These are phyloP conservation scores for Harpagus bidentatus DNA, from an alignment of 2,113 vertebrate species.

Conservation along the genomic window DNA sequence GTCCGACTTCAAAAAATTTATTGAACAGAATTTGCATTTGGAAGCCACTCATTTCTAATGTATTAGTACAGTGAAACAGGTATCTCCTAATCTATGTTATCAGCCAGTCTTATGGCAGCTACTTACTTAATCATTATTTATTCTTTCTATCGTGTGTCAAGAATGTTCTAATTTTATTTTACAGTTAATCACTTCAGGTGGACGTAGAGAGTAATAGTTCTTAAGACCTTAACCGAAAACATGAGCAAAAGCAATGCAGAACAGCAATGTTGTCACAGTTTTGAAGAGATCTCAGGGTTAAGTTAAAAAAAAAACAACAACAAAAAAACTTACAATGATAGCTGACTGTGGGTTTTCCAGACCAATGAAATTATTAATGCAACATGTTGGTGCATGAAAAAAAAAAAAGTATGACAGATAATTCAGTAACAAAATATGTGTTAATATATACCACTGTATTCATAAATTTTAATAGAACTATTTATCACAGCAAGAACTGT, in stretches of 20 bases:
- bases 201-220: background rate
- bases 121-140: background rate
- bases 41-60: background rate
- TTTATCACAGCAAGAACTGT: slow-evolving; percentile 68
- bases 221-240: background rate
- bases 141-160: background rate
- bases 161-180: background rate
- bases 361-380: slow-evolving; percentile 9
- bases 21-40: background rate
- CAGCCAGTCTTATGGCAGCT: background rate
- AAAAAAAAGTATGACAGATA: slow-evolving; percentile 15
- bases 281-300: background rate
- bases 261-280: background rate
- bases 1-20: background rate
- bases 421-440: slow-evolving; percentile 46
- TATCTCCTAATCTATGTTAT: background rate
- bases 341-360: background rate
- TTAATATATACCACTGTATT: slow-evolving; percentile 56
- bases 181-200: background rate
- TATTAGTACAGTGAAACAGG: background rate
- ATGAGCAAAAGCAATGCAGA: background rate
- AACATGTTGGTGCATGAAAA: background rate
- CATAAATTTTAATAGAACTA: slow-evolving; percentile 70
- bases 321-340: background rate
- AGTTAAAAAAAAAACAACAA: background rate